These are phyloP conservation scores for Nicator chloris DNA, from an alignment of 2,113 vertebrate genomes.

Conservation along the genomic window DNA sequence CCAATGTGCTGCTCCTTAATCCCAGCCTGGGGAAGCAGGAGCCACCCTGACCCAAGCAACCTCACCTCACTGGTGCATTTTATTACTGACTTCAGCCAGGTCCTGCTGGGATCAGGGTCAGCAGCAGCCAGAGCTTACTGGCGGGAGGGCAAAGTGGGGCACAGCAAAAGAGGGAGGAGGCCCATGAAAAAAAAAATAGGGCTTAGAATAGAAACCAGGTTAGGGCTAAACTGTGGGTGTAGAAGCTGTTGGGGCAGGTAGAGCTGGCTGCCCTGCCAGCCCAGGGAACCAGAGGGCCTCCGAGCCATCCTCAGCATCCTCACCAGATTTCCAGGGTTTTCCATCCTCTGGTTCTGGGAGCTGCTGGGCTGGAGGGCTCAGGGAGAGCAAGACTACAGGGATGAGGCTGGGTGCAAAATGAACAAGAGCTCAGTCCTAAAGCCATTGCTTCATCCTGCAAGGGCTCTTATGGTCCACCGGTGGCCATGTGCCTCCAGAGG, in stretches of 20 bases:
- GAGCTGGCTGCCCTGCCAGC: neutral
- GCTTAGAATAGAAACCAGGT: slow-evolving; percentile 36
- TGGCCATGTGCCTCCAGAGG: rapidly evolving
- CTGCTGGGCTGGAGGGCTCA: neutral
- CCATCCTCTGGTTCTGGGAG: neutral
- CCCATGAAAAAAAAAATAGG: neutral
- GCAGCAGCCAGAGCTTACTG: rapidly evolving
- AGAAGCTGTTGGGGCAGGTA: neutral
- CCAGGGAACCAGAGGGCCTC: neutral
- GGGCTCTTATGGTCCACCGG: rapidly evolving
- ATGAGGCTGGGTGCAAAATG: neutral
- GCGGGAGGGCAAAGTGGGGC: neutral
- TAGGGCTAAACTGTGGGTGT: slow-evolving; percentile 18
- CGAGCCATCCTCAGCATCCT: neutral
- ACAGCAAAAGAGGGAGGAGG: slow-evolving; percentile 24
- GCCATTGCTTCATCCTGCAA: neutral
- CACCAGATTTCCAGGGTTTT: neutral
- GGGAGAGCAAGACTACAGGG: neutral
- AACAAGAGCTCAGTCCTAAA: neutral
- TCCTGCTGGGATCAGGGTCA: neutral
- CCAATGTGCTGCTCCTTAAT: neutral
- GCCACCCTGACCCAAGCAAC: neutral
- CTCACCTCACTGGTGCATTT: neutral
- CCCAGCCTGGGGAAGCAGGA: neutral
- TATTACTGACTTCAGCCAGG: neutral